Evolutionary conservation across 2,888 invertebrate species (phyloP), one percentile per base, ranked within the genome.

Genomic region (Tryphoninae sp.): DNA sequence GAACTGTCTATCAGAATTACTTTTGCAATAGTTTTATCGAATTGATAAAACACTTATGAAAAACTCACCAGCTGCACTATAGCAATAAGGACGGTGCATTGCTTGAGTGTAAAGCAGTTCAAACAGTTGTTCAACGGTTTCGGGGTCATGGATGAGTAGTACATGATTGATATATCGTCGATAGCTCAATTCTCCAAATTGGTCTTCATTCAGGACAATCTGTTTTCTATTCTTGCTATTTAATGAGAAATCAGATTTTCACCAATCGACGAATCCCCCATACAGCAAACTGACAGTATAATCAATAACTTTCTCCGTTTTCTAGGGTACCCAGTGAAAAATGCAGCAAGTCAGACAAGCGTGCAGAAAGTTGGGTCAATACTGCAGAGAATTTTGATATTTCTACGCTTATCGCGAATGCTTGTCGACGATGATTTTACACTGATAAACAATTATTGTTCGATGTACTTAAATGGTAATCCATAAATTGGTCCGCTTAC

Each of bases 21-120:
- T 6, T 45, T 45, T 9, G 53, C 42, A 0, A 40, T 33, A 33
- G 33, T 33, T 33, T 6, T 33, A 33, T 33, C 8, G 40, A 42
- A 45, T 51, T 49, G 8, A 42, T 1, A 71, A 40, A 23, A 42
- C 1, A 61, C 9, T 45, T 45, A 45, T 13, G 45, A 26, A 33
- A 19, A 51, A 89, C 90, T 91, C 86, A 93, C 93, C 90, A 92
- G 82, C 80, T 92, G 92, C 13, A 92, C 86, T 81, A 92, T 90
- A n/a, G 92, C 92, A 71, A 93, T 92, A 55, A 92, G 85, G 68
- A 92, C 89, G 0, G 92, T 92, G 61, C 92, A 92, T 84, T 92
- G 92, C 81, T 91, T 89, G 65, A 92, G 86, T 72, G 89, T 92
- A 82, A 92, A 91, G 74, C 90, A 91, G 73, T 90, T 87, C 78